These are phyloP conservation scores for Zosterops lateralis DNA, from an alignment of 2,113 vertebrate genomes.

Conservation along the genomic window DNA sequence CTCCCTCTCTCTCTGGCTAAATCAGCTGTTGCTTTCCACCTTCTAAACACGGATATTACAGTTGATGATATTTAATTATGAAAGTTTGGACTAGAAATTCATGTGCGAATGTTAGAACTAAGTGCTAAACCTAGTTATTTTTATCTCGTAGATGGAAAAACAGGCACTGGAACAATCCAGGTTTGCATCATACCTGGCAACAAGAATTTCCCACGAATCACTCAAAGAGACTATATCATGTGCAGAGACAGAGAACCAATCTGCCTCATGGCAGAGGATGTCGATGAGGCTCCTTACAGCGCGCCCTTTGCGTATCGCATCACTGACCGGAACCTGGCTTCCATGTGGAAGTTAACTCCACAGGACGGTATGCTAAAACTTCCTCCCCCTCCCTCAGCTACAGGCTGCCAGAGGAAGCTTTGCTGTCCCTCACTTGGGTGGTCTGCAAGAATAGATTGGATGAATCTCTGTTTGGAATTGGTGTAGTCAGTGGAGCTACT, in stretches of 20 bases:
- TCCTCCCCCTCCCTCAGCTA: not conserved
- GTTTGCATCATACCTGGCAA: slow-evolving; percentile 79
- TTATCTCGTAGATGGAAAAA: slow-evolving; percentile 75
- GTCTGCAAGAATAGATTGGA: not conserved
- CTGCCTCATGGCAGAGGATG: slow-evolving; percentile 72
- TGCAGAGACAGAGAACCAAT: slow-evolving; percentile 74
- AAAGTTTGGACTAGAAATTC: not conserved
- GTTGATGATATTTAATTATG: not conserved
- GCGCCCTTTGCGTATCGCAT: slow-evolving; percentile 76
- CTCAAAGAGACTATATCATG: slow-evolving; percentile 22
- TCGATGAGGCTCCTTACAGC: slow-evolving; percentile 69
- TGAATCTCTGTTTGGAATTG: not conserved
- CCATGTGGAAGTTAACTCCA: slow-evolving; percentile 70
- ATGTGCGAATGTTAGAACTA: not conserved
- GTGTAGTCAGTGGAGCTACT: not conserved
- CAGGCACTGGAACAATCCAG: slow-evolving; percentile 83
- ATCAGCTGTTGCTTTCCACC: not conserved
- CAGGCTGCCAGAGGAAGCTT: not conserved
- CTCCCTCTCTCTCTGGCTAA: not conserved
- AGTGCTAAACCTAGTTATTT: not conserved
- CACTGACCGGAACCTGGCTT: slow-evolving; percentile 16
- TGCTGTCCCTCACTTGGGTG: not conserved
- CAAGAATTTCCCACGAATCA: slow-evolving; percentile 76
- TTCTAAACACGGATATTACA: not conserved
- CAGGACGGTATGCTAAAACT: slow-evolving; percentile 70